phyloP scores from a whole-genome alignment of 2,113 vertebrate species.

The Corythornis madagascariensis region DNA sequence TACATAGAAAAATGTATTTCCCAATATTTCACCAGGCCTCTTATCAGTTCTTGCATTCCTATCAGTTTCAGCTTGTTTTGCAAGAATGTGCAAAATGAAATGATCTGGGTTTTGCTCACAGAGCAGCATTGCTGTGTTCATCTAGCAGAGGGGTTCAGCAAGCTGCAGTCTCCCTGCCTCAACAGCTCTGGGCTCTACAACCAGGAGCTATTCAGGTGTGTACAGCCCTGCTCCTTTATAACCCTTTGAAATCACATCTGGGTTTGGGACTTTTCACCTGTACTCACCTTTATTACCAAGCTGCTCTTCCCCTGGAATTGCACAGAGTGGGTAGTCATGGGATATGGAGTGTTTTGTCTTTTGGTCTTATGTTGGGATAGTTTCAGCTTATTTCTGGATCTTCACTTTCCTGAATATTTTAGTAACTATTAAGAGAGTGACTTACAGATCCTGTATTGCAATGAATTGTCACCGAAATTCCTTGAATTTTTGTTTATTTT shows the following conservation, averaged over 20 bases:
- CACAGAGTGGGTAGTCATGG: not conserved
- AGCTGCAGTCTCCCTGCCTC: not conserved
- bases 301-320: not conserved
- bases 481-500: not conserved
- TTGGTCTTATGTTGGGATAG: not conserved
- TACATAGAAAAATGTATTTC: conserved; percentile 35
- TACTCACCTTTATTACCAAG: not conserved
- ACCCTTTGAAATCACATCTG: not conserved
- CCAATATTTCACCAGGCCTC: conserved; percentile 7
- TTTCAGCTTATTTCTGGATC: not conserved
- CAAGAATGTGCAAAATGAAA: conserved; percentile 34
- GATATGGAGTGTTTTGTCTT: not conserved
- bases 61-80: conserved; percentile 32
- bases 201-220: not conserved
- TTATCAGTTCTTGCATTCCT: conserved; percentile 5
- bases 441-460: not conserved
- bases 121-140: not conserved
- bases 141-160: not conserved
- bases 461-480: not conserved
- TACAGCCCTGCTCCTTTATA: not conserved
- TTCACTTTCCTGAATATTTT: not conserved
- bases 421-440: not conserved
- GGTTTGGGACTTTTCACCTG: not conserved
- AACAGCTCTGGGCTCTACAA: not conserved
- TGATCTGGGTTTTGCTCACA: not conserved